Evolutionary conservation across 1,140 invertebrate genomes (phyloP), one percentile per base, ranked within the genome.

Genomic region (Charaxes varanes): DNA sequence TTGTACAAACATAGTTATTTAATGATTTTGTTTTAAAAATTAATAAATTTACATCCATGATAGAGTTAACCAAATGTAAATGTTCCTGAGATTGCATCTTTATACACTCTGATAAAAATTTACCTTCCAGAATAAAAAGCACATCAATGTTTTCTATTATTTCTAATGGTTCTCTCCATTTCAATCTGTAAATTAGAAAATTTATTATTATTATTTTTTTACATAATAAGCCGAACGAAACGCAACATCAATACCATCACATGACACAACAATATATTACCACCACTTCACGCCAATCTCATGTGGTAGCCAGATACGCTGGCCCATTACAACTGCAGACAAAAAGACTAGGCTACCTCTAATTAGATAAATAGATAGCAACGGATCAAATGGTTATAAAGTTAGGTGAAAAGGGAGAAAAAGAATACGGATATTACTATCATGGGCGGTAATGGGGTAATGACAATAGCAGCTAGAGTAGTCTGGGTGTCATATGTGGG

Each of bases 61-160:
- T 50, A n/a, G 53, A 48, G 42, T 78, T 69, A 2, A 71, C 21
- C 2, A 63, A 26, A 35, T 68, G 46, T n/a, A 71, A 32, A 33
- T 60, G 22, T 8, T 54, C 12, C 42, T 64, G 18, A 10, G 41
- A 31, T 30, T 65, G 57, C n/a, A 32, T 6, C 35, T 37, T 60
- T 12, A 73, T 31, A 28, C 53, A 54, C 17, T 76, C 49, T 37
- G 48, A 57, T 17, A 77, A 49, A 34, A 68, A 70, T 50, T 63
- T 71, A 6, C 74, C 73, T 62, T 80, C 69, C 23, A 80, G 50
- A 40, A 82, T 58, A 12, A 67, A 42, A 10, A 79, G 47, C 23
- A 45, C 62, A 13, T 69, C 60, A 30, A 79, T 60, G 15, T 47
- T 24, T 19, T 60, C 24, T 22, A 52, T 44, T 19, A 44, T 30